These are phyloP conservation scores for Notocelia uddmanniana DNA, from an alignment of 2,888 invertebrate genomes.

Conservation along the genomic window DNA sequence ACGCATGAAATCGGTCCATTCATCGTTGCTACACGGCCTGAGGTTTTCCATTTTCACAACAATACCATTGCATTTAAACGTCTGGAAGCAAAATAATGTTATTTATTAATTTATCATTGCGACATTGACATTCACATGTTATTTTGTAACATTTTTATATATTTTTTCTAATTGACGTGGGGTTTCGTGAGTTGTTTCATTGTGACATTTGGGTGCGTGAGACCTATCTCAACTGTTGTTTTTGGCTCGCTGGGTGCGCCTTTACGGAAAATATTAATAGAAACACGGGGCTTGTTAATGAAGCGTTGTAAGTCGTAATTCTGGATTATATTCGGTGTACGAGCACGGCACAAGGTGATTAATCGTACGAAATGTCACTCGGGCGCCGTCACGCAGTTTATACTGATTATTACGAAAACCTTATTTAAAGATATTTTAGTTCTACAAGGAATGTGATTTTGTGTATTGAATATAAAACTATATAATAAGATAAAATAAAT, in stretches of 20 bases:
- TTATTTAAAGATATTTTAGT: conserved; percentile 33
- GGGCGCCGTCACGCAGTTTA: conserved; percentile 64
- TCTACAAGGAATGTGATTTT: neutral
- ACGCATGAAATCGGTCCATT: conserved; percentile 82
- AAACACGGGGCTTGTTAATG: conserved; percentile 58
- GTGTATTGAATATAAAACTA: neutral
- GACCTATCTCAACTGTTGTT: conserved; percentile 46
- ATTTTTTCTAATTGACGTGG: conserved; percentile 16
- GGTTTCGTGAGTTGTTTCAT: conserved; percentile 4
- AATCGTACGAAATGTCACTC: conserved; percentile 74
- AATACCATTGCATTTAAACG: conserved; percentile 74
- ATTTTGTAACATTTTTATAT: conserved; percentile 14
- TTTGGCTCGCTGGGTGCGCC: conserved; percentile 25
- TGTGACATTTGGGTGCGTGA: conserved; percentile 16
- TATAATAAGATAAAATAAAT: too few species aligned
- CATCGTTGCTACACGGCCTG: conserved; percentile 67
- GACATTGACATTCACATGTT: conserved; percentile 11
- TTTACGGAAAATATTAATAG: conserved; percentile 55
- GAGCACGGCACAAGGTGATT: conserved; percentile 63
- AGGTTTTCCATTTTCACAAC: conserved; percentile 82
- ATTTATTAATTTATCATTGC: conserved; percentile 33
- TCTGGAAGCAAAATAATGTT: conserved; percentile 67
- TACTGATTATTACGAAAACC: conserved; percentile 40
- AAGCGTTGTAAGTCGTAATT: conserved; percentile 56
- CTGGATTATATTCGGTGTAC: conserved; percentile 51